phyloP scores from a whole-genome alignment of 2,888 invertebrate genomes.

The Chrysolina americana region DNA sequence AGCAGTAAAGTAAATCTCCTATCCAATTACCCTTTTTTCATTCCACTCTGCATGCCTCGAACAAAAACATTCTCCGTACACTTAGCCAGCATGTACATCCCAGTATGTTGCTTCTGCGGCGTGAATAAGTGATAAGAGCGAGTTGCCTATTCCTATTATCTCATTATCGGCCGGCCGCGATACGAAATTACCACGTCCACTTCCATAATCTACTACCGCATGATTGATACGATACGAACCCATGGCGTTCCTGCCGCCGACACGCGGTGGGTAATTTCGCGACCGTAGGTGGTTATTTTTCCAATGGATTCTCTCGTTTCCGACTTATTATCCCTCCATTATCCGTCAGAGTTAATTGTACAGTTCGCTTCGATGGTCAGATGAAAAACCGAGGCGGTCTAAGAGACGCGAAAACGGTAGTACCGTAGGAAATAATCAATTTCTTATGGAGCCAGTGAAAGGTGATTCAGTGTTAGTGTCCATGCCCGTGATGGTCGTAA shows the following conservation, averaged over 20 bases:
- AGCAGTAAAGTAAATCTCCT: too few species aligned
- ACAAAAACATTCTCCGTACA: too few species aligned
- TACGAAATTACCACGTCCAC: slow-evolving; percentile 15
- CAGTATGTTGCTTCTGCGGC: too few species aligned
- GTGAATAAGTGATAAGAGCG: too few species aligned
- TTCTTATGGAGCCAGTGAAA: background rate
- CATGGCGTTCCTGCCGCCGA: slow-evolving; percentile 7
- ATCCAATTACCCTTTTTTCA: too few species aligned
- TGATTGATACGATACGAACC: slow-evolving; percentile 18
- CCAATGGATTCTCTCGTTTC: slow-evolving; percentile 11
- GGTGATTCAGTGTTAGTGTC: background rate
- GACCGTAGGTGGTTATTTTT: slow-evolving; percentile 14
- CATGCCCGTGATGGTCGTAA: too few species aligned
- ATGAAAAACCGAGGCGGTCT: background rate
- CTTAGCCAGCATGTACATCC: too few species aligned
- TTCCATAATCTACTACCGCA: slow-evolving; percentile 20
- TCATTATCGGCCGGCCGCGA: slow-evolving; percentile 10
- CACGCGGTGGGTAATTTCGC: slow-evolving; percentile 13
- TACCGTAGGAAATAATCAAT: background rate
- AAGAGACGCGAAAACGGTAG: slow-evolving; percentile 2
- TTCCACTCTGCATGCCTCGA: too few species aligned
- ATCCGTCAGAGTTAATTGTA: background rate
- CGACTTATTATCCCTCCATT: background rate
- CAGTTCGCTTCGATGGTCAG: background rate
- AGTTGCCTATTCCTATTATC: background rate